Base-by-base conservation (phyloP, 1,140 invertebrate genomes). In the Psilanteris sp. region DNA sequence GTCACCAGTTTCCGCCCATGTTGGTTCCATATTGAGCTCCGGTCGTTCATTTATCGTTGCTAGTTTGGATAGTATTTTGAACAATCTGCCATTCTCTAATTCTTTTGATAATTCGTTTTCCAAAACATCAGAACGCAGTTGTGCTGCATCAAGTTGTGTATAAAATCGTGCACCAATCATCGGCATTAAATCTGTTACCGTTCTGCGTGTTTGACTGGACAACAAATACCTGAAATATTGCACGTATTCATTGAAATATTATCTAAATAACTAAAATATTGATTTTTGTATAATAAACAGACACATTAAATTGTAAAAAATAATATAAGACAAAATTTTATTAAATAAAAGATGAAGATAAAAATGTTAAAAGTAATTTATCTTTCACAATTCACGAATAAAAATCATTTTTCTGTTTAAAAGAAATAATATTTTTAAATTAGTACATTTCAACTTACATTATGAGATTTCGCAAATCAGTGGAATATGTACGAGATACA, bases 151-250 rank as follows among this genome's bases (percentile, higher is more conserved):
- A 74, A 99, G 89, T 88, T 99, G 96, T 2, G 94, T 96, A 85
- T 98, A 99, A 88, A 98, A 98, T 64, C 97, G 90, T 4, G 97
- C 97, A 24, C 98, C 98, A 81, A 99, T 98, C 96, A 99, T 99
- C 5, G 97, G 97, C 98, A 99, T 99, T 62, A 99, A 91, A 89
- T 99, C 97, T 75, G 96, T 97, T 9, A 99, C 94, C 72, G 92
- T 95, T 79, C 95, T 92, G 74, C 93, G 89, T 50, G 91, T 81
- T 87, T 91, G 92, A 75, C 90, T 91, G 7, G 94, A 92, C 72
- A 96, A 89, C 79, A 97, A 89, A 87, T 96, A 97, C 85, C 94
- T 95, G 44, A n/a, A n/a, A n/a, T n/a, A n/a, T n/a, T n/a, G n/a
- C n/a, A n/a, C n/a, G n/a, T n/a, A n/a, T n/a, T n/a, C n/a, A n/a